Evolutionary conservation across 2,888 invertebrate species (phyloP).

Genomic region (Hartigia nigra): DNA sequence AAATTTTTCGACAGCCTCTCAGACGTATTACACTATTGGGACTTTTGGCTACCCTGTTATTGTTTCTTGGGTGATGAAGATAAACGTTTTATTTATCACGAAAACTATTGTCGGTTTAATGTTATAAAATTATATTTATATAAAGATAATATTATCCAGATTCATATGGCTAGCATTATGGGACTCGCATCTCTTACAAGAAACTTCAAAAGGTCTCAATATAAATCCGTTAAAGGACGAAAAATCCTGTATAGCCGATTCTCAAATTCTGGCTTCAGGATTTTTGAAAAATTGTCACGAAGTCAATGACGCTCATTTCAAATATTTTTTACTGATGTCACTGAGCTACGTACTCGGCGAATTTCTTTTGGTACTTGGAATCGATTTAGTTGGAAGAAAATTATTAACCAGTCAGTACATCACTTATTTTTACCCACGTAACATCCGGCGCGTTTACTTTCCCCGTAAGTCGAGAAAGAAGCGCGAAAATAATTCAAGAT

Average conservation of each 20-base stretch:
- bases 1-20: conserved; percentile 30
- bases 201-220: conserved; percentile 5
- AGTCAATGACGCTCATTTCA: conserved; percentile 36
- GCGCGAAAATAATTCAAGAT: not conserved
- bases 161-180: conserved; percentile 46
- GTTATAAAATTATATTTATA: not conserved
- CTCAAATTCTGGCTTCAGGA: conserved; percentile 30
- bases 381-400: conserved; percentile 42
- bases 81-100: not conserved
- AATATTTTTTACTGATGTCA: conserved; percentile 36
- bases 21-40: conserved; percentile 30
- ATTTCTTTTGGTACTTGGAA: conserved; percentile 37
- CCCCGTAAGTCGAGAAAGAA: not conserved
- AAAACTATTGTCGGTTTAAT: too few relatives aligned
- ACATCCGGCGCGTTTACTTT: not conserved
- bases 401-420: conserved; percentile 14
- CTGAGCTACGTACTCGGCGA: conserved; percentile 46
- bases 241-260: conserved; percentile 30
- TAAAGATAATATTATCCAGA: conserved; percentile 27
- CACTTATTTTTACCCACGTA: not conserved
- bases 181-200: conserved; percentile 38
- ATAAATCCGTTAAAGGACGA: not conserved
- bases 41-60: conserved; percentile 32
- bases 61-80: conserved; percentile 45
- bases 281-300: conserved; percentile 42